Percentiles rank a stretch among this genome's conserved stretches.
Conservation (phyloP, 2,888 invertebrate genomes). For the Caenorhabditis zanzibari region DNA sequence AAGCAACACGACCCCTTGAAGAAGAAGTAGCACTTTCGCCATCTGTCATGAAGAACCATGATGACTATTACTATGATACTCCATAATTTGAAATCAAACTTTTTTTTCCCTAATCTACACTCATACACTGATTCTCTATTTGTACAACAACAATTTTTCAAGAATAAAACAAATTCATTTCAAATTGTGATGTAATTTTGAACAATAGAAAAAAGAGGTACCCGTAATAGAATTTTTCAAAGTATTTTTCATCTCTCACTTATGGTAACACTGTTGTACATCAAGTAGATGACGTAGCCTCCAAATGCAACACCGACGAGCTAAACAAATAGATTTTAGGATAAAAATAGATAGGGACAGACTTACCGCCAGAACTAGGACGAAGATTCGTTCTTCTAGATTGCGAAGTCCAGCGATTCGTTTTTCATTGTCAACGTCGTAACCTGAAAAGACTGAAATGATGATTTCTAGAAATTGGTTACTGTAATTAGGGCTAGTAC, state of each 20-base stretch:
- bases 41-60: constrained; percentile 50
- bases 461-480: background rate
- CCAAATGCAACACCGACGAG: constrained; percentile 42
- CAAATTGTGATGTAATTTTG: background rate
- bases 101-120: background rate
- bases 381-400: constrained; percentile 45
- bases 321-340: constrained; percentile 42
- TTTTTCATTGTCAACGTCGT: constrained; percentile 25
- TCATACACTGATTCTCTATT: constrained; percentile 37
- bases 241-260: constrained; percentile 48
- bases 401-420: constrained; percentile 20
- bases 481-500: no score
- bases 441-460: constrained; percentile 18
- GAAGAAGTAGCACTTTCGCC: constrained; percentile 17
- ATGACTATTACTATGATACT: constrained; percentile 66
- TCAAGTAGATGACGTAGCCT: constrained; percentile 65
- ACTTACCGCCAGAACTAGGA: constrained; percentile 33
- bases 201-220: background rate
- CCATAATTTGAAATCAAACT: constrained; percentile 23
- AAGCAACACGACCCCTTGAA: constrained; percentile 10
- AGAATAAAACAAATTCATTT: constrained; percentile 37
- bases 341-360: background rate
- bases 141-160: constrained; percentile 36
- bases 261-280: constrained; percentile 60
- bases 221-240: background rate